Evolutionary conservation across 2,797 vertebrate genomes (phyloP).

Genomic region (Myotis planiceps): DNA sequence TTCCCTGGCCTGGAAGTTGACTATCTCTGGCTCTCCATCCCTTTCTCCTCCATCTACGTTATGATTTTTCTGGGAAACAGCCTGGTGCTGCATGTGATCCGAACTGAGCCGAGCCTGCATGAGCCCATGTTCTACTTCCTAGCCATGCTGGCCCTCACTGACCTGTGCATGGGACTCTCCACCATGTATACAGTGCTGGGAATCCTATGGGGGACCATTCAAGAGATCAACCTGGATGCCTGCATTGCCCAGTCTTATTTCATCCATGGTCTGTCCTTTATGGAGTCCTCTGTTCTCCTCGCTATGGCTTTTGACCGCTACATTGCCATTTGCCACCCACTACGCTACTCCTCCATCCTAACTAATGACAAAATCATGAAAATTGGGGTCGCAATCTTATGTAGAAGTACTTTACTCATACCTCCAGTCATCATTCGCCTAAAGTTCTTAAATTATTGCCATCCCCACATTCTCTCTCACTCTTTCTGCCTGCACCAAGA

Average conservation of each 20-base stretch:
- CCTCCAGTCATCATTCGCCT: conserved; percentile 53
- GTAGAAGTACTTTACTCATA: conserved; percentile 64
- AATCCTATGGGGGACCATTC: not conserved
- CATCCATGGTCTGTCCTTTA: conserved; percentile 61
- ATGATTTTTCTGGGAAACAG: conserved; percentile 78
- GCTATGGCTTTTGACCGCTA: conserved; percentile 89
- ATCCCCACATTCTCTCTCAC: conserved; percentile 60
- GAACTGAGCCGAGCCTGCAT: conserved; percentile 21
- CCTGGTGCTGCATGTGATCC: conserved; percentile 78
- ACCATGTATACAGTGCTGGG: conserved; percentile 37
- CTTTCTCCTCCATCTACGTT: conserved; percentile 73
- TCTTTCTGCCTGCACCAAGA: conserved; percentile 76
- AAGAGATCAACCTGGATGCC: conserved; percentile 22
- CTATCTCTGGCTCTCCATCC: conserved; percentile 66
- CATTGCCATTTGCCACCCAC: conserved; percentile 85
- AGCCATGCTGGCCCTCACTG: conserved; percentile 53
- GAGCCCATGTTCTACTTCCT: conserved; percentile 65
- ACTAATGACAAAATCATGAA: conserved; percentile 82
- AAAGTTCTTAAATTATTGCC: conserved; percentile 62
- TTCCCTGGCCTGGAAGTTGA: conserved; percentile 58
- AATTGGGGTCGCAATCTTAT: conserved; percentile 79
- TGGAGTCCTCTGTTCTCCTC: conserved; percentile 77
- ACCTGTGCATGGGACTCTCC: conserved; percentile 53
- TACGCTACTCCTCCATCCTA: conserved; percentile 80
- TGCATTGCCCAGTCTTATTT: conserved; percentile 68